These are phyloP conservation scores for Euplexia lucipara DNA, from an alignment of 2,888 invertebrate species.

Conservation along the genomic window DNA sequence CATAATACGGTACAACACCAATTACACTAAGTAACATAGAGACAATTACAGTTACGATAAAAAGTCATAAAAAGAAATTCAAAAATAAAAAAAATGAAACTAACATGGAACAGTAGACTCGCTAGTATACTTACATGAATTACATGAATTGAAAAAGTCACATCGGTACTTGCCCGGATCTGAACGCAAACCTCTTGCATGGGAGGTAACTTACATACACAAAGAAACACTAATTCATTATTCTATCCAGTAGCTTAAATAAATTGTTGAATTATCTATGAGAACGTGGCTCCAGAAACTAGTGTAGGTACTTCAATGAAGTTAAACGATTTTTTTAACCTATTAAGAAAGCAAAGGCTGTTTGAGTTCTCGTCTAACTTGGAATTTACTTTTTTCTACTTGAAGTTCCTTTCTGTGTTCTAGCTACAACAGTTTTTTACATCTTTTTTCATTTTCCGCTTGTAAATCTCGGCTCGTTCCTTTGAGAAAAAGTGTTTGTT, in stretches of 20 bases:
- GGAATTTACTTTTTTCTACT: slow-evolving; percentile 42
- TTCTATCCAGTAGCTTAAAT: neutral
- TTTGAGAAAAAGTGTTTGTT: slow-evolving; percentile 15
- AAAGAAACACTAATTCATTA: neutral
- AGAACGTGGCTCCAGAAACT: slow-evolving; percentile 19
- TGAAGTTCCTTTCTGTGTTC: slow-evolving; percentile 29
- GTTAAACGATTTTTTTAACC: slow-evolving; percentile 41
- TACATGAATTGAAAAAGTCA: too few species aligned
- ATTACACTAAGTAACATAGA: too few species aligned
- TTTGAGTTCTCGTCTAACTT: slow-evolving; percentile 44
- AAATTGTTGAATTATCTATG: neutral
- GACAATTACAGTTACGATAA: too few species aligned
- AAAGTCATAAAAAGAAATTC: too few species aligned
- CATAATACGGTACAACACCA: too few species aligned
- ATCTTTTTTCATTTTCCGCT: slow-evolving; percentile 51
- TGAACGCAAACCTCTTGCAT: too few species aligned
- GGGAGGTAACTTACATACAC: too few species aligned
- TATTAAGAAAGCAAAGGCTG: slow-evolving; percentile 42
- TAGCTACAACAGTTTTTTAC: slow-evolving; percentile 46
- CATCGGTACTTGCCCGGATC: too few species aligned
- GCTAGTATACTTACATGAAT: too few species aligned
- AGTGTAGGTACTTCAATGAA: slow-evolving; percentile 20
- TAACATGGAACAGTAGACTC: too few species aligned
- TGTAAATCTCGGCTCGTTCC: slow-evolving; percentile 48
- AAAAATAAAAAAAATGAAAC: too few species aligned